phyloP scores from a whole-genome alignment of 2,888 invertebrate genomes.

The Malthinus seriepunctatus region DNA sequence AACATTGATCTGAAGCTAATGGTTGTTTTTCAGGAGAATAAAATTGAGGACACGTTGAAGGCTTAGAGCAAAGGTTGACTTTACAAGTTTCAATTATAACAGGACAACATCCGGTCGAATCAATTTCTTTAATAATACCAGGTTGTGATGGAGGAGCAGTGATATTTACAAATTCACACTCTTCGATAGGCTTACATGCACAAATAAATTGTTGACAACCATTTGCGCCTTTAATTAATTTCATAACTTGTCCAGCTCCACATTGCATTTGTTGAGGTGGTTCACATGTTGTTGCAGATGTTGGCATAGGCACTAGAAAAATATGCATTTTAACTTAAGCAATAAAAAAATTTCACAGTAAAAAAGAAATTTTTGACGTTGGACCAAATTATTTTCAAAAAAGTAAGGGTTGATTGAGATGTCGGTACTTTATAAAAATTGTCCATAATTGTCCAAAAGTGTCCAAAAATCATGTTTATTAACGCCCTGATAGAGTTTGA shows the following conservation, averaged over 20 bases:
- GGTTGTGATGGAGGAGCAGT: slow-evolving; percentile 51
- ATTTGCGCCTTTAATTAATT: slow-evolving; percentile 64
- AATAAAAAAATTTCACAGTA: too few species aligned
- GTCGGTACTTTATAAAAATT: too few species aligned
- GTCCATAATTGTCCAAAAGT: too few species aligned
- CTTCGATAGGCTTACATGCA: slow-evolving; percentile 73
- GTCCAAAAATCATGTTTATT: too few species aligned
- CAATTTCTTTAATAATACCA: slow-evolving; percentile 64
- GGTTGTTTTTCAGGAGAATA: slow-evolving; percentile 54
- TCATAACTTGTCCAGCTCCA: slow-evolving; percentile 71
- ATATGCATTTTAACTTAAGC: too few species aligned
- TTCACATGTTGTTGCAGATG: slow-evolving; percentile 60
- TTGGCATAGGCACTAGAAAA: slow-evolving; percentile 60
- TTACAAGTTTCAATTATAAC: slow-evolving; percentile 63
- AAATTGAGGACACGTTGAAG: slow-evolving; percentile 63
- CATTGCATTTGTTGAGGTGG: slow-evolving; percentile 72
- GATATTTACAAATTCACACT: slow-evolving; percentile 64
- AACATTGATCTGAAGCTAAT: slow-evolving; percentile 58
- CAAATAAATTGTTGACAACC: slow-evolving; percentile 77
- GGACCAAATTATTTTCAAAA: too few species aligned
- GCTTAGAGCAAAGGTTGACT: slow-evolving; percentile 64
- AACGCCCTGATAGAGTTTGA: too few species aligned
- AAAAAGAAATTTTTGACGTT: too few species aligned
- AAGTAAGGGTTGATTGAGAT: too few species aligned
- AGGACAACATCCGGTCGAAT: slow-evolving; percentile 75